Base-by-base conservation (phyloP, 1,140 invertebrate genomes). In the Philaenus spumarius region DNA sequence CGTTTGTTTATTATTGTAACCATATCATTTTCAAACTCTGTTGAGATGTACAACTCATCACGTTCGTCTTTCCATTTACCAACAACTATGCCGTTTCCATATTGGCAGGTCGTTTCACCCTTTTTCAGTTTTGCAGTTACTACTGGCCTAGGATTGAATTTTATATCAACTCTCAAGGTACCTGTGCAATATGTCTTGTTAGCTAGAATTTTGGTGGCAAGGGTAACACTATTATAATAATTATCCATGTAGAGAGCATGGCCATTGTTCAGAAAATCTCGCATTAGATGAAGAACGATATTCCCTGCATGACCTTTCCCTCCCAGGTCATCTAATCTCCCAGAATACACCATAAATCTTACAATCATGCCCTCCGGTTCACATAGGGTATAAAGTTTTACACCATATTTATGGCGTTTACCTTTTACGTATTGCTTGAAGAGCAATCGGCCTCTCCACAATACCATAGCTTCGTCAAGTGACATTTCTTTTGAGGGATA, bases 121-220 rank as follows among this genome's bases (percentile, higher is more conserved):
- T 58, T 62, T 62, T 71, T 70, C 57, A 76, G 65, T 62, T 71
- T 75, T 15, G 59, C 57, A 35, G 60, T 58, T 53, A 71, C 63
- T 1, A 75, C 66, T 39, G 68, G 66, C 58, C 68, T 66, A 17
- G 71, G 70, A 35, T 70, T 64, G 53, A 63, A 60, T 62, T 70
- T 71, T 45, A 69, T 58, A 61, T 72, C 72, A 51, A 63, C 62
- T 47, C 69, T 58, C 53, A 78, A 42, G 59, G 73, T 78, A 48
- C 75, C 73, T 59, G 73, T 63, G 14, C 72, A 64, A 71, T 78
- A 71, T 2, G 72, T 78, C 62, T 77, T 65, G 52, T 67, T 68
- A 30, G 66, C 53, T 53, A 76, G 59, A 63, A 75, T 61, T 63
- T 65, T 62, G 50, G 72, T 55, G 50, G 73, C 70, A 51, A 77